Percentiles rank a stretch among this genome's conserved stretches.
Evolutionary conservation across 2,797 vertebrate genomes (phyloP).

Genomic region (Megalops cyprinoides): DNA sequence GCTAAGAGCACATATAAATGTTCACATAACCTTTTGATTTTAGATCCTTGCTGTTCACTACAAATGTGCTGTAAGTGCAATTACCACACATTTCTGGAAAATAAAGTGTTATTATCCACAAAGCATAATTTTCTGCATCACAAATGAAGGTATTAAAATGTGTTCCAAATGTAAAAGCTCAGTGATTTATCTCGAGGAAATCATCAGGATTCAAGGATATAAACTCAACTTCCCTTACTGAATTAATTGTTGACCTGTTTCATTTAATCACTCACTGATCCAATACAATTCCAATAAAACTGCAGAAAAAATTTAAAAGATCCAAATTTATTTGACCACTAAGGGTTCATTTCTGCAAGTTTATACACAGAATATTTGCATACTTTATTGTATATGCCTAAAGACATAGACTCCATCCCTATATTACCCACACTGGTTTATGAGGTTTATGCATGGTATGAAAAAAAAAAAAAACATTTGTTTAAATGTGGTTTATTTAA

Average conservation of each 20-base stretch:
- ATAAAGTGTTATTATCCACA: neutral
- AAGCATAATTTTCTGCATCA: neutral
- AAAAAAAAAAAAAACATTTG: constrained; percentile 44
- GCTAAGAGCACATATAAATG: too few relatives aligned
- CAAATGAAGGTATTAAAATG: neutral
- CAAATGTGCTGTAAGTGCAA: neutral
- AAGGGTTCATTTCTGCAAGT: neutral
- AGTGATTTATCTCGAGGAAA: neutral
- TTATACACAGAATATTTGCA: too few relatives aligned
- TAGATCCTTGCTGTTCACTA: neutral
- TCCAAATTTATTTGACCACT: neutral
- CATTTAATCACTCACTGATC: neutral
- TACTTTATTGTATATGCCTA: too few relatives aligned
- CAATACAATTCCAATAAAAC: neutral
- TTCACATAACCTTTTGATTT: too few relatives aligned
- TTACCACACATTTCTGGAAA: neutral
- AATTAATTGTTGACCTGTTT: neutral
- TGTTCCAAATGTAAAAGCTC: neutral
- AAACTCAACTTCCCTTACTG: neutral
- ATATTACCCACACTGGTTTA: constrained; percentile 37
- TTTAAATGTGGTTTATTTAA: constrained; percentile 44
- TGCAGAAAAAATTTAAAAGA: neutral
- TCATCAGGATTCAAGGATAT: neutral
- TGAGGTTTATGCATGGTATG: constrained; percentile 41
- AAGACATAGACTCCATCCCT: constrained; percentile 37